These are phyloP conservation scores for Tridacna crocea DNA, from an alignment of 2,888 invertebrate genomes.

Conservation along the genomic window DNA sequence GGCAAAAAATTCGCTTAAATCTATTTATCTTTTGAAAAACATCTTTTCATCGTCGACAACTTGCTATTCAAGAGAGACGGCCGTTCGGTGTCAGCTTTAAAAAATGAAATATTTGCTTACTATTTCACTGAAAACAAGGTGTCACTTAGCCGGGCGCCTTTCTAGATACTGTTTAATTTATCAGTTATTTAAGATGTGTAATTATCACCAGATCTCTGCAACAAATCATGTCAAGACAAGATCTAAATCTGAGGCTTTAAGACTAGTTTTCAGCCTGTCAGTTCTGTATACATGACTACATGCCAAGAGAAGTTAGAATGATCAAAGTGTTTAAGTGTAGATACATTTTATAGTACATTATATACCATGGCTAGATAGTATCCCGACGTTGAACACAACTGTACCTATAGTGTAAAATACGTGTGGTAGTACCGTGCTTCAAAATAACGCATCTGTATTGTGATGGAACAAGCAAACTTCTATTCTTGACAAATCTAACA, in stretches of 20 bases:
- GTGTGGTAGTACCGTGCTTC: too few relatives aligned
- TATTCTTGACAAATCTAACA: too few relatives aligned
- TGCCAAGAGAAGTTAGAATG: too few relatives aligned
- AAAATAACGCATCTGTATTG: too few relatives aligned
- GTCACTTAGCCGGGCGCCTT: constrained; percentile 7
- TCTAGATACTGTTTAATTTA: constrained; percentile 9
- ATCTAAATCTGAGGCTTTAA: not conserved
- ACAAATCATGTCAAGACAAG: constrained; percentile 26
- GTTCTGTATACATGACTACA: too few relatives aligned
- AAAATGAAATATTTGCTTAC: constrained; percentile 20
- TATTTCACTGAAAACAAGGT: constrained; percentile 18
- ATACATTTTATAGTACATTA: too few relatives aligned
- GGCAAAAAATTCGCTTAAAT: not conserved
- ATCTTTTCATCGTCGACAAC: constrained; percentile 2
- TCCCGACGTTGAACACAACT: too few relatives aligned
- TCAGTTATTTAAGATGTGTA: constrained; percentile 18
- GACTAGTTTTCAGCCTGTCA: too few relatives aligned
- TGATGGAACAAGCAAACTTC: too few relatives aligned
- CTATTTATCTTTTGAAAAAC: constrained; percentile 18
- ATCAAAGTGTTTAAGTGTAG: too few relatives aligned
- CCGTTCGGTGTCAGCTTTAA: not conserved
- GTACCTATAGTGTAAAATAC: too few relatives aligned
- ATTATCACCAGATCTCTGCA: not conserved
- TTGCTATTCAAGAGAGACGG: not conserved
- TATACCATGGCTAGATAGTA: too few relatives aligned